phyloP scores from a whole-genome alignment of 1,140 invertebrate species.

The Calliphora vicina region DNA sequence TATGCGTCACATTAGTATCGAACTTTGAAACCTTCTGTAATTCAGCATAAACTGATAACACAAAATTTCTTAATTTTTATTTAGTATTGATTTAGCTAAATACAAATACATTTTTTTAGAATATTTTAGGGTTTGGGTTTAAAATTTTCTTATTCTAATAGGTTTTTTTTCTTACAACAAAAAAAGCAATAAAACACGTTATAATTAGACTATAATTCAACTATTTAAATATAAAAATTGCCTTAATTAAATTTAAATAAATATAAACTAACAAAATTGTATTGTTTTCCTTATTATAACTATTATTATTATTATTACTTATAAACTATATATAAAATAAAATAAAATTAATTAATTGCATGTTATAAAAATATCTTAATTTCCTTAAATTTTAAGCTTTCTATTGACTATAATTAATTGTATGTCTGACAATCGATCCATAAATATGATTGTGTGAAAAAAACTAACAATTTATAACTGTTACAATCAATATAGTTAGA shows the following conservation, averaged over 20 bases:
- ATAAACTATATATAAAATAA: too few relatives aligned
- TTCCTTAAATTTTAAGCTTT: not conserved
- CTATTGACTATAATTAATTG: not conserved
- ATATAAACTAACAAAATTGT: conserved; percentile 3
- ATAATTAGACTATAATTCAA: not conserved
- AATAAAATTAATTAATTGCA: not conserved
- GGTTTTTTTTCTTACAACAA: too few relatives aligned
- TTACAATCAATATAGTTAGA: not conserved
- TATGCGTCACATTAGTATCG: too few relatives aligned
- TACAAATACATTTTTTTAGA: too few relatives aligned
- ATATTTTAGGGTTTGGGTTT: not conserved
- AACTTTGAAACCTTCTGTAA: not conserved
- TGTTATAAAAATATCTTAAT: not conserved
- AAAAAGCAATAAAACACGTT: conserved; percentile 26
- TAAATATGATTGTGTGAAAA: not conserved
- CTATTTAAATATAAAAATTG: not conserved
- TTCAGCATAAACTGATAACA: not conserved
- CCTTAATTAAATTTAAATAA: not conserved
- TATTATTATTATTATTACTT: not conserved
- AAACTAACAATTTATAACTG: not conserved
- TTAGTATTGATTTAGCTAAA: too few relatives aligned
- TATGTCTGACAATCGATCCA: too few relatives aligned
- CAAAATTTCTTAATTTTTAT: not conserved
- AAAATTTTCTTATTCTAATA: too few relatives aligned
- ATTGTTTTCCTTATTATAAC: conserved; percentile 14